Evolutionary conservation across 2,888 invertebrate species (phyloP), one percentile per base, ranked within the genome.

Genomic region (Drosophila atripex): DNA sequence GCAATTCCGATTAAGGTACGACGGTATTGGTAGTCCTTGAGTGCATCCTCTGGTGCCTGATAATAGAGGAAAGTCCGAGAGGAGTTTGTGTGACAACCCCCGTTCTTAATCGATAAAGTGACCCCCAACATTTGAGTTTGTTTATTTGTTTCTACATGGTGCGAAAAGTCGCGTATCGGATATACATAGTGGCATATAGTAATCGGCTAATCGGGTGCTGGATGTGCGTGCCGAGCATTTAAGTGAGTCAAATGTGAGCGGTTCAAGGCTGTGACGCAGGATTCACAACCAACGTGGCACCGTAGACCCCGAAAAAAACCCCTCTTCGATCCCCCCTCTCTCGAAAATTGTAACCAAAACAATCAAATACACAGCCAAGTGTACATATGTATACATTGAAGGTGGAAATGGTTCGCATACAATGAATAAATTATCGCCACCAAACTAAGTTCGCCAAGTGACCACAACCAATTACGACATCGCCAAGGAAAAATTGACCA

Each of bases 31-130:
- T 1, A 32, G 23, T 4, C 12, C 16, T 9, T 7, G 25, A 1
- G 1, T 7, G 5, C 11, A 11, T 46, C 28, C 3, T 9, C 5
- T 25, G 1, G 12, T 7, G 4, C 1, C 5, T 1, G 21, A n/a
- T 12, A 9, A 52, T 11, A 2, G 32, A 11, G 14, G 2, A n/a
- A 9, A 43, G 50, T 23, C 16, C 23, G 53, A 45, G n/a, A 2
- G 23, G 30, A 14, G 45, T 16, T 21, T 46, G 35, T 41, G 39
- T 61, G 61, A 54, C 51, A 69, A 52, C 57, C 61, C 30, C 66
- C 55, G 57, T 73, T 75, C 63, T 35, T 35, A 89, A 87, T 87
- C 87, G 87, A 87, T 87, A 87, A 89, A 80, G 69, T 75, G 80
- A 77, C 64, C 57, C 55, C 35, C 61, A 65, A 54, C 45, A 25